Evolutionary conservation across 2,797 vertebrate genomes (phyloP).

Genomic region (Peromyscus aztecus): DNA sequence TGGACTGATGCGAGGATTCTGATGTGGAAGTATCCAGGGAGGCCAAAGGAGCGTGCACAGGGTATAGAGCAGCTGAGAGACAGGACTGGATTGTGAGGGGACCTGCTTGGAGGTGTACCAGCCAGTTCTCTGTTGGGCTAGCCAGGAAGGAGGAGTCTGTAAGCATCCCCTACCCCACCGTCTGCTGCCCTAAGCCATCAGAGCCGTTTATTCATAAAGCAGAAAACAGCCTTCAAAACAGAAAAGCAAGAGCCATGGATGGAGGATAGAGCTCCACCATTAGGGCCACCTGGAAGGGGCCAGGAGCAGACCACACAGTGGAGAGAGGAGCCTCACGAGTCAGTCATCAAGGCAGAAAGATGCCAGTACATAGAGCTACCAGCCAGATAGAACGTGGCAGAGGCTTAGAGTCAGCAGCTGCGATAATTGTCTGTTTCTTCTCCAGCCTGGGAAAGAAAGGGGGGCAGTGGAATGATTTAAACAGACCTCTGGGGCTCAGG

Average conservation of each 20-base stretch:
- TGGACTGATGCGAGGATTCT: neutral
- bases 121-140: neutral
- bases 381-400: neutral
- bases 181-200: neutral
- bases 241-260: neutral
- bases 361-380: neutral
- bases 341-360: neutral
- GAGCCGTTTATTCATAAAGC: neutral
- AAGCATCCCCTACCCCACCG: no score
- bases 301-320: neutral
- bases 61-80: neutral
- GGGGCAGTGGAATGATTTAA: neutral
- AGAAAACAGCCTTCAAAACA: neutral
- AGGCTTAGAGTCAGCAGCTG: neutral
- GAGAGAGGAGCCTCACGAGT: neutral
- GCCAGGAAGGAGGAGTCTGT: neutral
- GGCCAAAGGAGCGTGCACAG: neutral
- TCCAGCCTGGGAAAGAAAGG: neutral
- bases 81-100: neutral
- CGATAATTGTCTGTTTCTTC: neutral
- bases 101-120: neutral
- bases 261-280: neutral
- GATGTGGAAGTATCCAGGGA: neutral
- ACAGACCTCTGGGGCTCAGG: neutral
- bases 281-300: neutral